Base-by-base conservation (phyloP, 2,113 vertebrate species). In the Riparia riparia region DNA sequence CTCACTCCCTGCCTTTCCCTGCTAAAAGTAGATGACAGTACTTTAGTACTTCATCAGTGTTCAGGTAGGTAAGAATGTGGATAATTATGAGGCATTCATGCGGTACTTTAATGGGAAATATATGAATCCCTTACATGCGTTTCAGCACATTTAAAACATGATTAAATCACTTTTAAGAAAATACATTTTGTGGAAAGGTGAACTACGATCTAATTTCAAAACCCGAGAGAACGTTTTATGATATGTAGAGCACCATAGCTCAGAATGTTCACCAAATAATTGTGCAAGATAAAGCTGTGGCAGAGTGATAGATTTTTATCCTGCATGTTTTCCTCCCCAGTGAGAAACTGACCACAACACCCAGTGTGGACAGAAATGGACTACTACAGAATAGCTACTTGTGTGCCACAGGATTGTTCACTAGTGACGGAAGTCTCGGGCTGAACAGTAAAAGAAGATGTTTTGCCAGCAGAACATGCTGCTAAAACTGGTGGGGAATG, bases 401-500 rank as follows among this genome's bases (percentile, higher is more conserved):
- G 26, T 45, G 60, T 34, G 21, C 50, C 66, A 78, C 61, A 63
- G 37, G 60, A 37, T 14, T 57, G n/a, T 12, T 50, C 57, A 25
- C 10, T 34, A 16, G 29, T 45, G 58, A 44, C 53, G 77, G 19
- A 81, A 80, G 14, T n/a, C 41, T 17, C 0, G 8, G 8, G 37
- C 63, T 53, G 41, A 58, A 54, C 21, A 64, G 29, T 7, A 58
- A 68, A 93, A 86, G 9, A 31, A 34, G 45, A 71, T 44, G 29
- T 70, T 97, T 77, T 49, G 73, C 9, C 39, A 94, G 70, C 39
- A 82, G 63, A 94, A 78, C 71, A 70, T 50, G 65, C 60, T 96
- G 90, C 82, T 76, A 20, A 80, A 94, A 94, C 71, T 87, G 80
- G 28, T 37, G 78, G 39, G 53, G 89, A 93, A 83, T 45, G 60